A percentile compares a stretch with the other conserved stretches of the same genome.
Conservation (phyloP, 2,113 vertebrate species). For the Gobius niger region DNA sequence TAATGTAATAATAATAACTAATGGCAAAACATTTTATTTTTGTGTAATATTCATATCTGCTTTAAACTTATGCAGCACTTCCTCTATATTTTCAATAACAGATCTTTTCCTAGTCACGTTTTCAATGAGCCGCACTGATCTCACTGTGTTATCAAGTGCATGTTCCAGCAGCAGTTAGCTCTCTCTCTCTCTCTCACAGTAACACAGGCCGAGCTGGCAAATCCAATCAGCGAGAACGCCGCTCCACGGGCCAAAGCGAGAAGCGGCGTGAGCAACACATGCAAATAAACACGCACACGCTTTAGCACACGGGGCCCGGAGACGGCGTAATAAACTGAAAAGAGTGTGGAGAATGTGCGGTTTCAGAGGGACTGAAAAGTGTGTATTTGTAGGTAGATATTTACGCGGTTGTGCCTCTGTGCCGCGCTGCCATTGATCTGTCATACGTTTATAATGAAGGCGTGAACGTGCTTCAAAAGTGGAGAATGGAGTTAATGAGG, state of each 20-base stretch:
- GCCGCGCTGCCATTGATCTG: conserved; percentile 4
- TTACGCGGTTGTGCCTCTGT: background rate
- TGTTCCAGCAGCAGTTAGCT: background rate
- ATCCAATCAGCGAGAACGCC: conserved; percentile 5
- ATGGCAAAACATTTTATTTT: too few relatives aligned
- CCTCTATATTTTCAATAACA: too few relatives aligned
- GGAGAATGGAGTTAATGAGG: background rate
- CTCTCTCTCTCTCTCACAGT: background rate
- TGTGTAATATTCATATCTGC: too few relatives aligned
- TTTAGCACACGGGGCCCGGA: conserved; percentile 9
- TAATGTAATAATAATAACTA: too few relatives aligned
- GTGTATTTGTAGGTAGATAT: background rate
- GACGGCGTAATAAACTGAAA: background rate
- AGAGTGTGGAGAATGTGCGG: background rate
- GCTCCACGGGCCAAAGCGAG: conserved; percentile 2
- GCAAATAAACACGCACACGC: conserved; percentile 4
- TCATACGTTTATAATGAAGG: conserved; percentile 18
- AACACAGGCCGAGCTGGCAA: background rate
- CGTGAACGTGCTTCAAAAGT: background rate
- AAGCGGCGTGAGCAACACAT: background rate
- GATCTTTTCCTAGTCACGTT: too few relatives aligned
- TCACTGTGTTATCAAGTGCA: background rate
- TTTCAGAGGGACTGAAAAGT: background rate
- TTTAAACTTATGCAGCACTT: too few relatives aligned
- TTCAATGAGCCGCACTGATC: too few relatives aligned